Base-by-base conservation (phyloP, 2,888 invertebrate genomes). In the Tuta absoluta region DNA sequence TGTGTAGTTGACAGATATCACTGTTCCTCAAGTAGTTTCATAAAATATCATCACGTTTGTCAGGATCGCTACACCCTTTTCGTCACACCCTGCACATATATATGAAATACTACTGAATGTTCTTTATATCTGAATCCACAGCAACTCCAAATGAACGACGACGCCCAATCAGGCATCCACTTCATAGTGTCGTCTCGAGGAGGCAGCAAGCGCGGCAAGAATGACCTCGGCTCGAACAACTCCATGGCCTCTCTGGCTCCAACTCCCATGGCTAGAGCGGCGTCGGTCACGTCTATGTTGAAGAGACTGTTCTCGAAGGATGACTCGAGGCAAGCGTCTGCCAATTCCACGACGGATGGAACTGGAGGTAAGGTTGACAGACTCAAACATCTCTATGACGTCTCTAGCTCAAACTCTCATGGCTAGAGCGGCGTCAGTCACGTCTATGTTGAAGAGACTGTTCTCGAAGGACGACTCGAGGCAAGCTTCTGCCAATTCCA, bases 281-380 rank as follows among this genome's bases (percentile, higher is more conserved):
- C 94, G 74, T 96, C 96, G 0, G 96, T 96, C 41, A 95, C 96
- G 0, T 95, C 95, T 12, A 95, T 96, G 76, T 84, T 97, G 8
- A 96, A 95, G 78, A 92, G 95, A 69, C 89, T 97, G 63, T 95
- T 97, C 76, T 95, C 95, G 59, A 94, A 95, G 67, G 96, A 96
- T 68, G 96, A 96, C 56, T 87, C 85, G 64, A 92, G 91, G 41
- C 76, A 79, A 48, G 76, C 77, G 7, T 69, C 76, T 1, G 63
- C 71, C 0, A 69, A 71, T 12, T 65, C 73, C 58, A 78, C 84
- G 74, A 91, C 92, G 0, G 93, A 93, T 65, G 92, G 90, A n/a
- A 17, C 56, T 33, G 56, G 33, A 56, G 56, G 56, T 56, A 56
- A 56, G n/a, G 4, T 2, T 21, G 45, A n/a, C 21, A 21, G 8